Base-by-base conservation (phyloP, 2,113 vertebrate species). In the Callocephalon fimbriatum region DNA sequence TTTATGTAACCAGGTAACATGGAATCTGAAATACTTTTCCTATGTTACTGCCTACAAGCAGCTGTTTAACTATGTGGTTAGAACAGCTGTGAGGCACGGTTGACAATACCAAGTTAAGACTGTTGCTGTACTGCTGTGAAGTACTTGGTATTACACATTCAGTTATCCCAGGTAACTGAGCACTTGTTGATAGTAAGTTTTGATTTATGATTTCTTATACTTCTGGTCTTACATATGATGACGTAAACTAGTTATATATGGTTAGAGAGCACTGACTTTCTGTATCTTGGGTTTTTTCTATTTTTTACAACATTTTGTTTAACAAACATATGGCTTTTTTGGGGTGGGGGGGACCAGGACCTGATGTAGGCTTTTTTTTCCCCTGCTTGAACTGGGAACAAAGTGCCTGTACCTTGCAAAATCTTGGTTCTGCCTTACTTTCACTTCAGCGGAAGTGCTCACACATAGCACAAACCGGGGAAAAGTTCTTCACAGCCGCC, bases 1-100 rank as follows among this genome's bases (percentile, higher is more conserved):
- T 98, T 96, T 92, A 94, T 96, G 97, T 98, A 97, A 98, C 96
- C 97, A 83, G 94, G 4, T 97, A 94, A 94, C 27, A 73, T 98
- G 98, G 97, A 96, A 92, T 91, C 86, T 81, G 40, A 95, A 97
- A 83, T 92, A 95, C 78, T 89, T 97, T 95, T 88, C 96, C 92
- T 74, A 12, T 95, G 93, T 86, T 96, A 90, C 88, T 89, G 82
- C 85, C 62, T 68, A 31, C 76, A 56, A 86, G 75, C 70, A 86
- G 42, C 85, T 80, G 74, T 85, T 97, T 72, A 76, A 90, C 90
- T 72, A 1, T 4, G 2, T 54, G 68, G 80, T 74, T 94, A 88
- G 73, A 86, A n/a, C 75, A 78, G 76, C 90, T 63, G 65, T 76
- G 68, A 38, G 90, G 86, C 67, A 97, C 21, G 31, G 90, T 74